phyloP scores from a whole-genome alignment of 2,113 vertebrate genomes.

The Nothobranchius furzeri region DNA sequence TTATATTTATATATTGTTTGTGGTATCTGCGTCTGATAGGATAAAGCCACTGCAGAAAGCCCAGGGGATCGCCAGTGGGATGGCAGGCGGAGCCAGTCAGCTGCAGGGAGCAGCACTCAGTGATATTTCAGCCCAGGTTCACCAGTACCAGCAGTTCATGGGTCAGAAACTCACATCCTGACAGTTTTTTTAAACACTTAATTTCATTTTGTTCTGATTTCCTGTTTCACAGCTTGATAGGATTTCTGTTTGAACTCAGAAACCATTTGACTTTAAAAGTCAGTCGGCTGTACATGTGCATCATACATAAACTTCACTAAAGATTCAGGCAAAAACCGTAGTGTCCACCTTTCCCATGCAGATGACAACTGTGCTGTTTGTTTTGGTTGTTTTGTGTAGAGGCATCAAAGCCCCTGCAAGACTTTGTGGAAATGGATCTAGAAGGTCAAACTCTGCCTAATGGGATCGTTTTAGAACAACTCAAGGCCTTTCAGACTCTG shows the following conservation, averaged over 20 bases:
- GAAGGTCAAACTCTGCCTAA: slow-evolving; percentile 82
- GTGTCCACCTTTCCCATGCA: no score
- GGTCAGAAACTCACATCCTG: slow-evolving; percentile 73
- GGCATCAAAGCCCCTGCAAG: slow-evolving; percentile 83
- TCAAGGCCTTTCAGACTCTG: slow-evolving; percentile 87
- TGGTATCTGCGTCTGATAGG: slow-evolving; percentile 59
- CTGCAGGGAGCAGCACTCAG: slow-evolving; percentile 80
- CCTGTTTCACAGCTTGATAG: no score
- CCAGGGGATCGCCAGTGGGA: slow-evolving; percentile 87
- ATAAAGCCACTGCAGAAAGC: slow-evolving; percentile 88
- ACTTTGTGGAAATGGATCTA: slow-evolving; percentile 85
- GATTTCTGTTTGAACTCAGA: no score
- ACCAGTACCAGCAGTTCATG: slow-evolving; percentile 93
- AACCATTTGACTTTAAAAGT: no score
- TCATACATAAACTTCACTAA: no score
- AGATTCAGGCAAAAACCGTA: no score
- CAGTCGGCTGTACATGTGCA: no score
- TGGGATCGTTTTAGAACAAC: slow-evolving; percentile 81
- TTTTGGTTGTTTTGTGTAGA: slow-evolving; percentile 70
- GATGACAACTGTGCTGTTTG: not conserved
- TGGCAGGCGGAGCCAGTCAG: slow-evolving; percentile 78
- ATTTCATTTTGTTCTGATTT: no score
- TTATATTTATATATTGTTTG: not conserved
- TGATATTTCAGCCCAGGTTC: slow-evolving; percentile 90
- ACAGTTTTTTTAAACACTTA: not conserved